These are phyloP conservation scores for Sialia sialis DNA, from an alignment of 2,113 vertebrate species.

Conservation along the genomic window DNA sequence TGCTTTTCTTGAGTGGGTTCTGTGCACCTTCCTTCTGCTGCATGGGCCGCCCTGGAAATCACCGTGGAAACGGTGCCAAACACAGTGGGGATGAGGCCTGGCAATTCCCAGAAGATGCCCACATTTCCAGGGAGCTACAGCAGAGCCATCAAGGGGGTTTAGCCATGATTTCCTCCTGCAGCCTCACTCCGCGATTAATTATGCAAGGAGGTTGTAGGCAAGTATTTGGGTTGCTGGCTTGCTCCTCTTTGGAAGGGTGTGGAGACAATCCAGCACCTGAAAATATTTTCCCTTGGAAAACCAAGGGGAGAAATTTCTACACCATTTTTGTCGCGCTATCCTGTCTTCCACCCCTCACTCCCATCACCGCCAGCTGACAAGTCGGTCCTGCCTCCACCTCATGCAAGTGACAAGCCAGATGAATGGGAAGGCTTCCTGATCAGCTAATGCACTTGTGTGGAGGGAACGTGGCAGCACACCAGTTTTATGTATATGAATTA, in stretches of 20 bases:
- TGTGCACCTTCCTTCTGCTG: background rate
- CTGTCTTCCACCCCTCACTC: constrained; percentile 34
- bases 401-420: constrained; percentile 43
- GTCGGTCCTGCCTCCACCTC: constrained; percentile 25
- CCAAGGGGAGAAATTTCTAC: background rate
- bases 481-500: constrained; percentile 50
- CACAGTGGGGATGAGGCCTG: rapidly evolving
- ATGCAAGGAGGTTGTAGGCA: background rate
- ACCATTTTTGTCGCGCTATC: background rate
- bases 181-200: background rate
- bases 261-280: background rate
- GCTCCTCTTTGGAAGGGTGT: background rate
- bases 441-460: constrained; percentile 39
- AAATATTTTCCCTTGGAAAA: background rate
- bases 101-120: background rate
- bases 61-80: background rate
- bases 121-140: background rate
- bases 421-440: constrained; percentile 57
- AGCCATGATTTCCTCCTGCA: background rate
- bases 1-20: background rate
- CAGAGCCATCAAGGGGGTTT: background rate
- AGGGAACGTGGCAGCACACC: constrained; percentile 49
- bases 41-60: background rate
- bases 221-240: background rate
- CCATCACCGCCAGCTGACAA: background rate